Evolutionary conservation across 1,140 invertebrate genomes (phyloP).

Genomic region (Steinernema khuongi): DNA sequence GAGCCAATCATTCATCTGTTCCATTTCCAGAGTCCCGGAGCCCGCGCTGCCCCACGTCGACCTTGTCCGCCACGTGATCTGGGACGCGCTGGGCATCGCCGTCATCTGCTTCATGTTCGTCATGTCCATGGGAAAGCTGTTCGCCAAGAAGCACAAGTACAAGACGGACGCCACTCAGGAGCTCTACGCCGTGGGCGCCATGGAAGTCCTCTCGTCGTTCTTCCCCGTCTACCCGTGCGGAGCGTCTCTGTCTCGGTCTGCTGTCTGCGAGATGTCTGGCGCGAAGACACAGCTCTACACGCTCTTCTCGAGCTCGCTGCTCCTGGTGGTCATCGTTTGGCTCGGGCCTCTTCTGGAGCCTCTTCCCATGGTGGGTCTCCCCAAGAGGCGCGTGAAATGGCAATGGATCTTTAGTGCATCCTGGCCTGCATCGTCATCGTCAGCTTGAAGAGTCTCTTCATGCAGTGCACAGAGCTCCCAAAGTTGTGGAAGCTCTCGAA

Average conservation of each 20-base stretch:
- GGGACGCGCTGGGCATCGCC: slow-evolving; percentile 61
- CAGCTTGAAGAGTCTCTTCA: slow-evolving; percentile 61
- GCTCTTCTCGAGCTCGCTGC: slow-evolving; percentile 49
- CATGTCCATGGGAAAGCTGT: slow-evolving; percentile 65
- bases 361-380: slow-evolving; percentile 61
- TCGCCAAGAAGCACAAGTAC: slow-evolving; percentile 65
- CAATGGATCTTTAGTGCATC: slow-evolving; percentile 60
- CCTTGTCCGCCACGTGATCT: slow-evolving; percentile 51
- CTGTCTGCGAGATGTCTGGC: slow-evolving; percentile 56
- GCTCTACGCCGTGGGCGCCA: slow-evolving; percentile 63
- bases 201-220: slow-evolving; percentile 62
- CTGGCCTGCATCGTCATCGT: slow-evolving; percentile 63
- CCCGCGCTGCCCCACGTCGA: slow-evolving; percentile 57
- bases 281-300: slow-evolving; percentile 54
- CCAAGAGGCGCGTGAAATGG: not conserved
- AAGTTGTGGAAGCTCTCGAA: slow-evolving; percentile 60
- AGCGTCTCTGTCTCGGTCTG: slow-evolving; percentile 61
- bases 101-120: slow-evolving; percentile 65
- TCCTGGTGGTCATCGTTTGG: slow-evolving; percentile 63
- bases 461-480: slow-evolving; percentile 60
- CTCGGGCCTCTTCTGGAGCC: slow-evolving; percentile 62
- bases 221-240: slow-evolving; percentile 64
- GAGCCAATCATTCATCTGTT: not conserved
- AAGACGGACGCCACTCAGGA: slow-evolving; percentile 65
- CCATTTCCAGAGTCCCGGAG: slow-evolving; percentile 55